phyloP scores from a whole-genome alignment of 1,140 invertebrate species.

The Papilio helenus region DNA sequence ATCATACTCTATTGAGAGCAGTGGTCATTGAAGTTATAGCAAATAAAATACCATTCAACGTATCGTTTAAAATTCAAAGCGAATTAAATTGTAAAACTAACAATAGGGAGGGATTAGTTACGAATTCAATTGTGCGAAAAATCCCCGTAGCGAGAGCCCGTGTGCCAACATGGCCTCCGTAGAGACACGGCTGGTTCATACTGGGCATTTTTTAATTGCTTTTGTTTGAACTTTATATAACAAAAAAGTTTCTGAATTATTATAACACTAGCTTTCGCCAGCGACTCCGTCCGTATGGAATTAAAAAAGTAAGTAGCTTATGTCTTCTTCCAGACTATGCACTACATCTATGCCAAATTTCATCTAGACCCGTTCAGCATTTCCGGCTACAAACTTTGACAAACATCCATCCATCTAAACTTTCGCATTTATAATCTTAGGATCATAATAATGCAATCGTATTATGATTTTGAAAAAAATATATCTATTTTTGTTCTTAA shows the following conservation, averaged over 20 bases:
- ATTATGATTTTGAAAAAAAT: no score
- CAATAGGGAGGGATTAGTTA: slow-evolving; percentile 66
- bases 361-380: no score
- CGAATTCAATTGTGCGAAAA: slow-evolving; percentile 75
- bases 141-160: slow-evolving; percentile 47
- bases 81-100: slow-evolving; percentile 56
- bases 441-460: no score
- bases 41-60: slow-evolving; percentile 21
- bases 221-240: neutral
- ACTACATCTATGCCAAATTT: no score
- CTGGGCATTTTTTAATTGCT: slow-evolving; percentile 3
- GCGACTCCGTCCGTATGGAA: no score
- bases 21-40: neutral
- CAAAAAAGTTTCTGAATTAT: neutral
- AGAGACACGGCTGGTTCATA: slow-evolving; percentile 27
- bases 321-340: no score
- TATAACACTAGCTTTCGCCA: no score
- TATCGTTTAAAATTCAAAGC: slow-evolving; percentile 46
- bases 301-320: no score
- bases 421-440: no score
- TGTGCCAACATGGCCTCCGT: slow-evolving; percentile 52
- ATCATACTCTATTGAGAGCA: neutral
- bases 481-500: no score
- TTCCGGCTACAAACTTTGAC: no score
- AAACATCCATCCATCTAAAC: no score